A percentile compares a stretch with the other conserved stretches of the same genome.
These are phyloP conservation scores for Spongilla lacustris DNA, from an alignment of 37 sponge, comb jelly and placozoan species.

Conservation along the genomic window DNA sequence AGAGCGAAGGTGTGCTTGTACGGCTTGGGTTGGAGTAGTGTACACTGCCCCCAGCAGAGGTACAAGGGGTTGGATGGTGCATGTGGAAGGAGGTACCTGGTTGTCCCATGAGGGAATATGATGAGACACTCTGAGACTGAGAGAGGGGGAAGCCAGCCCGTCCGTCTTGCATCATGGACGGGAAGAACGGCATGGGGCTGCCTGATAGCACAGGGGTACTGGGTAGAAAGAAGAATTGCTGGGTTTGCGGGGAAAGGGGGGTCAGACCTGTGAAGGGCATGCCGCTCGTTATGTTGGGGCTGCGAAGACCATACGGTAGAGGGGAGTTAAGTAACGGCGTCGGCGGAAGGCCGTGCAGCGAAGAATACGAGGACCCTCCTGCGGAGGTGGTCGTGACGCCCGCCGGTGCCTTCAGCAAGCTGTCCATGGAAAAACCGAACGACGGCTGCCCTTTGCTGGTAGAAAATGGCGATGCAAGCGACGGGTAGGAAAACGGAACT, in stretches of 20 bases:
- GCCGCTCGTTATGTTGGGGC: slow-evolving; percentile 56
- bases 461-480: slow-evolving; percentile 65
- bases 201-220: slow-evolving; percentile 62
- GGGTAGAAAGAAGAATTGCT: slow-evolving; percentile 77
- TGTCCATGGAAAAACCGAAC: slow-evolving; percentile 66
- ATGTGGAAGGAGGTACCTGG: slow-evolving; percentile 18
- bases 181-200: slow-evolving; percentile 46
- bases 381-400: not conserved
- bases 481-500: slow-evolving; percentile 39
- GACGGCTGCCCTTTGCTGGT: slow-evolving; percentile 45
- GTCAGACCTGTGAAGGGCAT: slow-evolving; percentile 70
- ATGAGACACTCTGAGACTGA: slow-evolving; percentile 42
- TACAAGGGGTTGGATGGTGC: not conserved
- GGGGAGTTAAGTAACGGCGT: slow-evolving; percentile 49
- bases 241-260: slow-evolving; percentile 60
- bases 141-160: slow-evolving; percentile 39
- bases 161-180: slow-evolving; percentile 18
- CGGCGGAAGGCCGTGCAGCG: slow-evolving; percentile 23
- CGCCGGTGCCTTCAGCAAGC: slow-evolving; percentile 37
- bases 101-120: slow-evolving; percentile 26
- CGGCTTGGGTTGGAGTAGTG: slow-evolving; percentile 45
- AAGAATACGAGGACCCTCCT: slow-evolving; percentile 9
- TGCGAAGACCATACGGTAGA: slow-evolving; percentile 60
- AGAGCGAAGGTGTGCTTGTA: slow-evolving; percentile 6
- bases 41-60: slow-evolving; percentile 16